Evolutionary conservation across 2,797 vertebrate species (phyloP), one percentile per base, ranked within the genome.

Genomic region (Enteromius unitaeniatus): DNA sequence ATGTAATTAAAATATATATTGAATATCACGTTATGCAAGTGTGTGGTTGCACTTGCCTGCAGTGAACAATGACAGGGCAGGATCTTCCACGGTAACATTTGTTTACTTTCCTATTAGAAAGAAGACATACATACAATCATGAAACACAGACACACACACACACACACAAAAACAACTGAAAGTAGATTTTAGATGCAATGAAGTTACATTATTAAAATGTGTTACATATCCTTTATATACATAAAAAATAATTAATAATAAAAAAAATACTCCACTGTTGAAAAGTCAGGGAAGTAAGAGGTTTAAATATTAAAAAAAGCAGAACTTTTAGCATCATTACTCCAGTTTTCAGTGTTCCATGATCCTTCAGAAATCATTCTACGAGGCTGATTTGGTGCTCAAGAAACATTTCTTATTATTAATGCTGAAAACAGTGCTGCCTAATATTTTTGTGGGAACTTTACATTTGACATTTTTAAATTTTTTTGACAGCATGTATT

Each of bases 71-170:
- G 94, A 99, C 96, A 51, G 98, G 98, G 95, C 98, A 99, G 87
- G 97, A 97, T 73, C 97, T 97, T 90, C 98, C 98, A 89, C 96
- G 95, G 96, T 99, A 99, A 95, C 97, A 99, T 95, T 99, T 99
- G 96, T 99, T 99, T 89, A 99, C 97, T 95, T 99, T 99, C 94
- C 98, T 99, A 96, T 87, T 95, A 96, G 86, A 95, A 94, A 86
- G 84, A 80, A 93, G 87, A 95, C 89, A 95, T 55, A 75, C 88
- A 87, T 86, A 89, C 58, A 91, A 21, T 90, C 67, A 89, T 74
- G 42, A 87, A 47, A 72, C 72, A 83, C 47, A 65, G 34, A 80
- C 14, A 82, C 65, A 82, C 47, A 73, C 58, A 80, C 11, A 85
- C 60, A 85, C 47, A 80, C 60, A 80, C 23, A n/a, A n/a, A 45